Evolutionary conservation across 2,888 invertebrate genomes (phyloP).

Genomic region (Aspidiotus rigidus): DNA sequence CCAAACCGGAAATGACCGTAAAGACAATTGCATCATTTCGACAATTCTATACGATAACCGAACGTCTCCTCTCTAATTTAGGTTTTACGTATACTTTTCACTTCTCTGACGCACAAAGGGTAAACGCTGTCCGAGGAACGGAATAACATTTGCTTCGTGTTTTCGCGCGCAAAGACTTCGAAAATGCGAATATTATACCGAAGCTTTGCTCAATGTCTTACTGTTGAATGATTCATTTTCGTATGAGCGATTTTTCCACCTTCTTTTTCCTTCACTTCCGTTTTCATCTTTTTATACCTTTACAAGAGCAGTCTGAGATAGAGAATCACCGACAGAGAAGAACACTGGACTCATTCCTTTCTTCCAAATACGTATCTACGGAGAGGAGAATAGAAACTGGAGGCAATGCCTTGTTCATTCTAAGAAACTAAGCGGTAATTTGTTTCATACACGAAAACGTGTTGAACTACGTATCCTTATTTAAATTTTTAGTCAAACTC

Average conservation of each 20-base stretch:
- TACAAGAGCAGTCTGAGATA: no score
- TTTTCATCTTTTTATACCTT: no score
- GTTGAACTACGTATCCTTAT: no score
- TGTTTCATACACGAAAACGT: no score
- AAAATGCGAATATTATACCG: background rate
- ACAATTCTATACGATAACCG: conserved; percentile 17
- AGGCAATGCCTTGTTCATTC: no score
- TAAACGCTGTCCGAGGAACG: background rate
- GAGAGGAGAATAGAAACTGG: no score
- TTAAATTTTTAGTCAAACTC: no score
- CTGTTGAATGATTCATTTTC: conserved; percentile 27
- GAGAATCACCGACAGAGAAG: no score
- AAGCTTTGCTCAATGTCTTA: background rate
- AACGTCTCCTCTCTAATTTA: conserved; percentile 16
- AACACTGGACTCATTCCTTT: no score
- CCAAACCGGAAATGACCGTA: conserved; percentile 27
- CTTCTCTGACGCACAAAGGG: conserved; percentile 11
- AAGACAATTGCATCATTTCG: conserved; percentile 27
- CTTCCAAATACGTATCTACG: no score
- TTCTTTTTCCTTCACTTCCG: background rate
- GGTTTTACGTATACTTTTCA: conserved; percentile 19
- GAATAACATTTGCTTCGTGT: conserved; percentile 12
- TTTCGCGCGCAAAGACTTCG: background rate
- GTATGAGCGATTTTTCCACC: background rate
- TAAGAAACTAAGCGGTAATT: no score